These are phyloP conservation scores for Empidonax traillii DNA, from an alignment of 2,113 vertebrate genomes.

Conservation along the genomic window DNA sequence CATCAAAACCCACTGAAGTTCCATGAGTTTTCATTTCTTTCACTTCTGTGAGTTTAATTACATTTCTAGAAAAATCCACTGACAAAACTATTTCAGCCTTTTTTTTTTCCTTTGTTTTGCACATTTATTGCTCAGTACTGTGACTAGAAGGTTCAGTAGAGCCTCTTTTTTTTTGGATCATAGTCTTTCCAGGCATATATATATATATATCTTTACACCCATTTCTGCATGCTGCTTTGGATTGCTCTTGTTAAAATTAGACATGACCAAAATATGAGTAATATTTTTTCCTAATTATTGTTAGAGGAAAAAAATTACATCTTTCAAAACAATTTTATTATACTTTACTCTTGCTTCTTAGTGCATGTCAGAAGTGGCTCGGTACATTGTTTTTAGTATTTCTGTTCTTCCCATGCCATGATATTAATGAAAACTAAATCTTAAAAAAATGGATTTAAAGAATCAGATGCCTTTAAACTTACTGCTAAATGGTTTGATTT, in stretches of 20 bases:
- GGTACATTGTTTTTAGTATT: not conserved
- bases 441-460: slow-evolving; percentile 26
- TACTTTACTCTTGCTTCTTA: not conserved
- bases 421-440: not conserved
- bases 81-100: not conserved
- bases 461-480: not conserved
- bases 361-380: not conserved
- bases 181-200: not conserved
- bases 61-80: not conserved
- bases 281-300: not conserved
- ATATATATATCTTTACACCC: not conserved
- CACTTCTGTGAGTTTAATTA: rapidly evolving
- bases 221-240: not conserved
- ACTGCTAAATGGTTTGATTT: not conserved
- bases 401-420: not conserved
- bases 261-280: not conserved
- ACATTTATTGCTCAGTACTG: not conserved
- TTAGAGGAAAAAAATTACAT: not conserved
- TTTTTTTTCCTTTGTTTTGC: not conserved
- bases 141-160: not conserved
- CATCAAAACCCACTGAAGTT: not conserved
- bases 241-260: not conserved
- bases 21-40: not conserved
- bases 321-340: not conserved
- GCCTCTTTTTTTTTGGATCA: not conserved